A percentile compares a stretch with the other conserved stretches of the same genome.
Evolutionary conservation across 2,888 invertebrate species (phyloP).

Genomic region (Serrognathus titanus): DNA sequence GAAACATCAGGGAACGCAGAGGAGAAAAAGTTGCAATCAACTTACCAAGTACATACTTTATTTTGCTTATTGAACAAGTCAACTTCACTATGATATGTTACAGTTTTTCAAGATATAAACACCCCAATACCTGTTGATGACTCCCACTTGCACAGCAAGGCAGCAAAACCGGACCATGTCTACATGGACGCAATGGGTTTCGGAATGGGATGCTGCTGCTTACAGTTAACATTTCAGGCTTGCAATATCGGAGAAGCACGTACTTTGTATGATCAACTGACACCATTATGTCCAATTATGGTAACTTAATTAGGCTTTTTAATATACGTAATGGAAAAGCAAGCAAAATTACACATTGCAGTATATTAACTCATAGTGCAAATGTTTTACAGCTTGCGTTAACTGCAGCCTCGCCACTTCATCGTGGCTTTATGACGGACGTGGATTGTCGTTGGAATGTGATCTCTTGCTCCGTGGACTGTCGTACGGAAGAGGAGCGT

Average conservation of each 20-base stretch:
- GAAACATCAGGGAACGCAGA: slow-evolving; percentile 87
- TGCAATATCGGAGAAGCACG: slow-evolving; percentile 95
- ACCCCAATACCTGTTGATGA: slow-evolving; percentile 84
- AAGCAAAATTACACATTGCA: not conserved
- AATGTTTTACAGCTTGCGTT: slow-evolving; percentile 71
- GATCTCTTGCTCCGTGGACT: slow-evolving; percentile 94
- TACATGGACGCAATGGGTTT: slow-evolving; percentile 99
- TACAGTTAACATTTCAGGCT: slow-evolving; percentile 95
- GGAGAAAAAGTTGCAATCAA: slow-evolving; percentile 96
- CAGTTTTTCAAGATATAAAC: slow-evolving; percentile 86
- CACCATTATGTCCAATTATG: slow-evolving; percentile 96
- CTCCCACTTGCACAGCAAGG: slow-evolving; percentile 60
- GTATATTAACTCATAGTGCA: too few species aligned
- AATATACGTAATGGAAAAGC: not conserved
- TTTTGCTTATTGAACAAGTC: not conserved
- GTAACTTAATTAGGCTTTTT: slow-evolving; percentile 51
- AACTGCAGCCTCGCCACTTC: slow-evolving; percentile 94
- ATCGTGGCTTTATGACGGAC: slow-evolving; percentile 90
- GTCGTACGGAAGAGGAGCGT: slow-evolving; percentile 88
- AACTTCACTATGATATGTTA: slow-evolving; percentile 21
- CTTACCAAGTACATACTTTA: slow-evolving; percentile 70
- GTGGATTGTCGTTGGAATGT: slow-evolving; percentile 98
- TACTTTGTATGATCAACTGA: slow-evolving; percentile 93
- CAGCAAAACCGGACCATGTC: slow-evolving; percentile 83
- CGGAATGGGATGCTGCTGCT: slow-evolving; percentile 98